These are phyloP conservation scores for Pogonocichla stellata DNA, from an alignment of 2,113 vertebrate genomes.

Conservation along the genomic window DNA sequence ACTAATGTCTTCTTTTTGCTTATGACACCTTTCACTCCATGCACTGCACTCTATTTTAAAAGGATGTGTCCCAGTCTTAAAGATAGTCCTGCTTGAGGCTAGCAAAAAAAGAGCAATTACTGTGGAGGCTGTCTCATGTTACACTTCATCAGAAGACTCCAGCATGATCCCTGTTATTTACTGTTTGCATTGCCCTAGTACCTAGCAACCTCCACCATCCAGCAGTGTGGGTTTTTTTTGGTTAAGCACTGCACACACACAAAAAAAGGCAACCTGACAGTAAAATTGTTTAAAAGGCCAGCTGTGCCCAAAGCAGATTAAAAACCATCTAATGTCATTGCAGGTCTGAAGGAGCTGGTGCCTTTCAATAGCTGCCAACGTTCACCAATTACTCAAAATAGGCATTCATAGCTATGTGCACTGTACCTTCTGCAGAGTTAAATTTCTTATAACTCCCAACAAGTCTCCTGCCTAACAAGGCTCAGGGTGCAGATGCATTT, in stretches of 20 bases:
- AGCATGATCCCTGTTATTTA: background rate
- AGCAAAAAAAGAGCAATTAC: background rate
- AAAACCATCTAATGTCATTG: background rate
- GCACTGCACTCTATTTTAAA: background rate
- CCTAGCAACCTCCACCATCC: background rate
- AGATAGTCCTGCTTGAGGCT: background rate
- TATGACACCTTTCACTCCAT: background rate
- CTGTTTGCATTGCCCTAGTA: background rate
- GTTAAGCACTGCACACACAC: background rate
- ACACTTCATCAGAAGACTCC: background rate
- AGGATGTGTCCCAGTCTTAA: background rate
- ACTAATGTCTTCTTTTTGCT: background rate
- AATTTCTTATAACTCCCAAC: background rate
- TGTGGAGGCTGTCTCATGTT: background rate
- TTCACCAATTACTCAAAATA: background rate
- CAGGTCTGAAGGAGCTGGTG: background rate
- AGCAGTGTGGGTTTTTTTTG: background rate
- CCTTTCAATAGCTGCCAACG: background rate
- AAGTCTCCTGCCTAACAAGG: background rate
- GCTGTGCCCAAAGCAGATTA: background rate
- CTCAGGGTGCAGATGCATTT: background rate
- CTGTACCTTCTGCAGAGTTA: background rate
- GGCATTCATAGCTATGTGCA: background rate
- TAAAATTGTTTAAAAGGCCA: background rate
- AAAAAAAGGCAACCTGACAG: background rate